phyloP scores from a whole-genome alignment of 2,797 vertebrate species.

The Pitangus sulphuratus region DNA sequence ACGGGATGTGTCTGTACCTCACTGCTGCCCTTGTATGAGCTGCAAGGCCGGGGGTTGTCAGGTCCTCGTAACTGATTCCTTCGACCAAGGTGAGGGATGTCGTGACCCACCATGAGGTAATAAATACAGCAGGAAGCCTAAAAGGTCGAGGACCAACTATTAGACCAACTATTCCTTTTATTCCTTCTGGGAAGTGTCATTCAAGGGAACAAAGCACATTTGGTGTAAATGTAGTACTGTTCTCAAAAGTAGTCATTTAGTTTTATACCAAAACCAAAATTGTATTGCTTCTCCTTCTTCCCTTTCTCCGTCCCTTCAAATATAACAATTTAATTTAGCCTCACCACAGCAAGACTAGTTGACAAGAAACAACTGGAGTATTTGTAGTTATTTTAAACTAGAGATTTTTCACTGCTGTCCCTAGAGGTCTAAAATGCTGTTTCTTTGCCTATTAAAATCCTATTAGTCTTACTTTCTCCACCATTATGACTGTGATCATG shows the following conservation, averaged over 20 bases:
- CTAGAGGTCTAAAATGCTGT: neutral
- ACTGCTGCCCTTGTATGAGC: neutral
- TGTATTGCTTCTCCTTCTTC: neutral
- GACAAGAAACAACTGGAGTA: neutral
- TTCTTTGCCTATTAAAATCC: slow-evolving; percentile 10
- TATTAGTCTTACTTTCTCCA: neutral
- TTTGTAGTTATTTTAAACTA: neutral
- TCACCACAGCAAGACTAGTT: neutral
- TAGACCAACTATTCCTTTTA: neutral
- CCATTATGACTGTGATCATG: neutral
- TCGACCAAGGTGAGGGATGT: neutral
- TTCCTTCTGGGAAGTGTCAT: neutral
- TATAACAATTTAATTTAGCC: neutral
- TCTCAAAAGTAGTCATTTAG: neutral
- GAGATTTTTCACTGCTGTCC: neutral
- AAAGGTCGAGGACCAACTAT: accelerated
- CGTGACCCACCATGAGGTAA: neutral
- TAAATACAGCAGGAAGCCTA: neutral
- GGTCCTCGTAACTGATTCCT: neutral
- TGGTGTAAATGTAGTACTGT: neutral
- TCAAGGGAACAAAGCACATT: neutral
- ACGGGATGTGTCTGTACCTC: accelerated
- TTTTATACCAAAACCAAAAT: neutral
- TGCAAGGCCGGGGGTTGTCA: neutral
- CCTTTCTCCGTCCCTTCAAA: neutral